Evolutionary conservation across 2,888 invertebrate genomes (phyloP).

Genomic region (Stenchaetothrips biformis): DNA sequence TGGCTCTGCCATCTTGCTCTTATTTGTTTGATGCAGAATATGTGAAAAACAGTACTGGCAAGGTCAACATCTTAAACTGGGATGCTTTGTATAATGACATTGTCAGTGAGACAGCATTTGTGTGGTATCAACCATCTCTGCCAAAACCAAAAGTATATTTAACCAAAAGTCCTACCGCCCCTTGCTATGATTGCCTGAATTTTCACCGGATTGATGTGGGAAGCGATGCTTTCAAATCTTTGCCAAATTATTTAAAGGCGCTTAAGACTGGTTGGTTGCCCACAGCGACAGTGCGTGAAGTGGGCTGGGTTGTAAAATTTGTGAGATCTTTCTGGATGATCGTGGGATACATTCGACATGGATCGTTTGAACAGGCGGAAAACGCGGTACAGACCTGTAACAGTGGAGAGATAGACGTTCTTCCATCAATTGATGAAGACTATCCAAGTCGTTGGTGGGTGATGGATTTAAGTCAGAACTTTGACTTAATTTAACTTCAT

Average conservation of each 20-base stretch:
- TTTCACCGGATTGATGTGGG: neutral
- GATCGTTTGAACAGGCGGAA: neutral
- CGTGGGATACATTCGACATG: neutral
- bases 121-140: neutral
- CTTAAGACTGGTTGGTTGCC: no score
- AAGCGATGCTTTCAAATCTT: no score
- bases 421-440: neutral
- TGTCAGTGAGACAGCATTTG: neutral
- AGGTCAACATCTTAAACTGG: neutral
- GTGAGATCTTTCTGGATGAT: neutral
- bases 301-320: neutral
- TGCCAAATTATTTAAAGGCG: no score
- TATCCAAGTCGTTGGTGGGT: neutral
- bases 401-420: neutral
- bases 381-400: neutral
- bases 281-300: neutral
- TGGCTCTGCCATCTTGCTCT: neutral
- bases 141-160: neutral
- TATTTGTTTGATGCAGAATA: neutral
- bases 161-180: neutral
- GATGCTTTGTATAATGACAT: neutral
- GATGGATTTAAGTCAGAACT: neutral
- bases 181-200: neutral
- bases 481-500: neutral
- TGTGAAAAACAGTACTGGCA: no score